Evolutionary conservation across 1,140 invertebrate genomes (phyloP), one percentile per base, ranked within the genome.

Genomic region (Halesus radiatus): DNA sequence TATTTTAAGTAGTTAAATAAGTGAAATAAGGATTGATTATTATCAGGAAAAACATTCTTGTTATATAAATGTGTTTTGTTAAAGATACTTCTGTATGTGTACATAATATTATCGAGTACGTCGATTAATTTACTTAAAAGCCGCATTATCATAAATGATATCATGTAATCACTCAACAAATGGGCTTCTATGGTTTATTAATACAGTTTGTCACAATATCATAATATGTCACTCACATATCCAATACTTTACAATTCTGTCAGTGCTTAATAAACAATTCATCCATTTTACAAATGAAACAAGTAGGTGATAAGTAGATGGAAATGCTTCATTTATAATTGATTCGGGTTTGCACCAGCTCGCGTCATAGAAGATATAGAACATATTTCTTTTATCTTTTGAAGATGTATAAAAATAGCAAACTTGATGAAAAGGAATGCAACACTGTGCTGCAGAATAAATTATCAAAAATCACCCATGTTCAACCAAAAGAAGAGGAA

Each of bases 381-480:
- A 23, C 8, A 78, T 53, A 29, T 18, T 78, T 52, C 16, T 75
- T 22, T 26, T 6, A 13, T 54, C 10, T 29, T 50, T 66, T 20
- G 50, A 77, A 66, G 23, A 79, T 60, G 68, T 15, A 26, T 62
- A 23, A 76, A 56, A 79, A 77, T 22, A 68, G 77, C 53, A 75
- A 73, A 58, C 52, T 18, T 18, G 23, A 54, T 3, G n/a, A 74
- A 56, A 54, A 74, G 10, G 70, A 74, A 32, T 74, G 50, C 20
- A 74, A 83, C 23, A 53, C 64, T 7, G 72, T 83, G 16, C 50
- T 81, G 7, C 82, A 83, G 56, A 81, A 81, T 15, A 80, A 83
- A 53, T 45, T 76, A 20, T 29, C 56, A 70, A 80, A 78, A 13
- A 54, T 83, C 3, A 83, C 81, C 4, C 22, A 83, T 32, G 80